These are phyloP conservation scores for Donacobius atricapilla DNA, from an alignment of 2,113 vertebrate genomes.

Conservation along the genomic window DNA sequence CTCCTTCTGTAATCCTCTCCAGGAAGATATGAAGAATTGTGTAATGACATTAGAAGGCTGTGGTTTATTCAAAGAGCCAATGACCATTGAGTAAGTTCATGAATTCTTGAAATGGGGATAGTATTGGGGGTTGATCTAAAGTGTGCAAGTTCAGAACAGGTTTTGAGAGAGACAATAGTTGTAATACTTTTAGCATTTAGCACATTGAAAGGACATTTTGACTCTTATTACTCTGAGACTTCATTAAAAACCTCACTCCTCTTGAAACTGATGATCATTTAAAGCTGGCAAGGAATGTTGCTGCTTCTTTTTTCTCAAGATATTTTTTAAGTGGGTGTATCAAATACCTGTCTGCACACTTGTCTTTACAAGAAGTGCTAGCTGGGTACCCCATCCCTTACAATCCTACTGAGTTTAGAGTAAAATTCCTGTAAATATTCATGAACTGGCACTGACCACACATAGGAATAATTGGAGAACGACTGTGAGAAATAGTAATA, in stretches of 20 bases:
- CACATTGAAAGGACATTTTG: neutral
- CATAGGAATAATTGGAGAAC: neutral
- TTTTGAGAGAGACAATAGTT: neutral
- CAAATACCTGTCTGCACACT: neutral
- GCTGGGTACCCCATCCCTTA: neutral
- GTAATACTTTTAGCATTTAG: neutral
- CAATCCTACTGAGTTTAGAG: neutral
- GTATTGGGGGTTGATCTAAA: neutral
- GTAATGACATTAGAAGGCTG: slow-evolving; percentile 57
- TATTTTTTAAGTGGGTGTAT: neutral
- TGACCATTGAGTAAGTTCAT: slow-evolving; percentile 61
- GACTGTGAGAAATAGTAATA: neutral
- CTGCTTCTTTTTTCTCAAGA: neutral
- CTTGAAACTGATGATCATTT: neutral
- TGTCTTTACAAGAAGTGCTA: neutral
- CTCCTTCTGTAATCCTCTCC: slow-evolving; percentile 63
- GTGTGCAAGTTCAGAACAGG: neutral
- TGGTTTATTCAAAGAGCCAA: slow-evolving; percentile 59
- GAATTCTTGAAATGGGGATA: neutral
- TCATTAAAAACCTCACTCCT: neutral
- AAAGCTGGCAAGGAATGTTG: neutral
- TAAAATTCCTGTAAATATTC: neutral
- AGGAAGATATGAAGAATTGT: slow-evolving; percentile 60
- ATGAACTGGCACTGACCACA: neutral
- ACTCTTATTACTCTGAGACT: neutral